Percentiles rank a stretch among this genome's conserved stretches.
phyloP scores from a whole-genome alignment of 2,888 invertebrate genomes.

The Eupithecia subfuscata region DNA sequence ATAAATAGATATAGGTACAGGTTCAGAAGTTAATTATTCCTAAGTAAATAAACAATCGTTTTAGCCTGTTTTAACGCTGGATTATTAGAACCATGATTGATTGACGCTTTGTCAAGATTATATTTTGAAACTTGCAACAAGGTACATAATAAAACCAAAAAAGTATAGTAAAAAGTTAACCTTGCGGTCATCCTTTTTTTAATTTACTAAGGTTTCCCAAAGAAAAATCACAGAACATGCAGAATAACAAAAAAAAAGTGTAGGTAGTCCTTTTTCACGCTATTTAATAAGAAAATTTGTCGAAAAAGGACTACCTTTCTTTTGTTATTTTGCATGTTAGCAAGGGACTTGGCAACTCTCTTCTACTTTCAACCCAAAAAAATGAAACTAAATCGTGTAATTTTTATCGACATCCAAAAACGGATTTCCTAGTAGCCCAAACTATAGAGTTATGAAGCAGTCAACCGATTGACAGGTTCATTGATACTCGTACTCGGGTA shows the following conservation, averaged over 20 bases:
- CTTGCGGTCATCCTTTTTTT: no score
- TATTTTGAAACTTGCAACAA: not conserved
- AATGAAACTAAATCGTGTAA: not conserved
- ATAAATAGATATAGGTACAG: not conserved
- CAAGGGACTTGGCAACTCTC: no score
- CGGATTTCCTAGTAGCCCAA: not conserved
- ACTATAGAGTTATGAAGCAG: not conserved
- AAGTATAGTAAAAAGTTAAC: no score
- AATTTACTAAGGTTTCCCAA: no score
- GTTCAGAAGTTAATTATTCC: not conserved
- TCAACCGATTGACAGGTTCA: slow-evolving; percentile 2
- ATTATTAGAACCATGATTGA: not conserved
- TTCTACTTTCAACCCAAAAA: not conserved
- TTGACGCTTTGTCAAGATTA: no score
- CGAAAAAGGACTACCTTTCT: no score
- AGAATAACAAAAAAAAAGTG: no score
- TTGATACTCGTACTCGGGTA: not conserved
- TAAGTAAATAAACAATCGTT: not conserved
- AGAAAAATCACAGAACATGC: no score
- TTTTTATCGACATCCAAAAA: not conserved
- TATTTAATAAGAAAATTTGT: no score
- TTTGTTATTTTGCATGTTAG: no score
- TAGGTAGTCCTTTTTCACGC: no score
- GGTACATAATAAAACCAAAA: no score
- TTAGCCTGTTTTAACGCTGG: not conserved